phyloP scores from a whole-genome alignment of 2,113 vertebrate species.

The Pseudopipra pipra region DNA sequence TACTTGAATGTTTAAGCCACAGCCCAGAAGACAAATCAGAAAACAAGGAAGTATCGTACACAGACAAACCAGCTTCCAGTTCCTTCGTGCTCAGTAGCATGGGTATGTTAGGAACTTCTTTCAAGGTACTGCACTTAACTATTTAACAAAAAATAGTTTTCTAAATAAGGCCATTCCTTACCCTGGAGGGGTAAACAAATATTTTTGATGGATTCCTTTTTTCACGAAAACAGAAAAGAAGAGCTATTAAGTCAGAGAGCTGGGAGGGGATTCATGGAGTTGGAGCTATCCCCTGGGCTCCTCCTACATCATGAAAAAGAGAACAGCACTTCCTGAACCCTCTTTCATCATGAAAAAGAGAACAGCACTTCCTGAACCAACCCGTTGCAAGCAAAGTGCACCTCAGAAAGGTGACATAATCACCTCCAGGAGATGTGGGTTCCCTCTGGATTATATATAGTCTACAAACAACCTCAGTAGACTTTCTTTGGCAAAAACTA shows the following conservation, averaged over 20 bases:
- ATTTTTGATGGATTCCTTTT: background rate
- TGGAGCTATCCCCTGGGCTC: background rate
- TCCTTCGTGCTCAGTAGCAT: rapidly evolving
- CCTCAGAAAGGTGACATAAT: background rate
- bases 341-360: background rate
- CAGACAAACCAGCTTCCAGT: background rate
- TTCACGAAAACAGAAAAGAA: background rate
- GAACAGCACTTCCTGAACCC: background rate
- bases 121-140: background rate
- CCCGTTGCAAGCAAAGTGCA: background rate
- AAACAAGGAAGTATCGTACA: background rate
- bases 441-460: background rate
- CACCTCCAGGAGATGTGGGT: background rate
- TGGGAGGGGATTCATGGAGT: background rate
- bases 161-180: background rate
- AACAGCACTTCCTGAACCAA: background rate
- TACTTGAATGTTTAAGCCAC: background rate
- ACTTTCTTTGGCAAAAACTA: background rate
- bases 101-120: background rate
- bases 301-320: background rate
- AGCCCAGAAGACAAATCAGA: background rate
- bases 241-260: background rate
- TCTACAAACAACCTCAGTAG: background rate
- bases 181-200: background rate
- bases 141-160: background rate